These are phyloP conservation scores for Minunthozetes semirufus DNA, from an alignment of 2,888 invertebrate species.

Conservation along the genomic window DNA sequence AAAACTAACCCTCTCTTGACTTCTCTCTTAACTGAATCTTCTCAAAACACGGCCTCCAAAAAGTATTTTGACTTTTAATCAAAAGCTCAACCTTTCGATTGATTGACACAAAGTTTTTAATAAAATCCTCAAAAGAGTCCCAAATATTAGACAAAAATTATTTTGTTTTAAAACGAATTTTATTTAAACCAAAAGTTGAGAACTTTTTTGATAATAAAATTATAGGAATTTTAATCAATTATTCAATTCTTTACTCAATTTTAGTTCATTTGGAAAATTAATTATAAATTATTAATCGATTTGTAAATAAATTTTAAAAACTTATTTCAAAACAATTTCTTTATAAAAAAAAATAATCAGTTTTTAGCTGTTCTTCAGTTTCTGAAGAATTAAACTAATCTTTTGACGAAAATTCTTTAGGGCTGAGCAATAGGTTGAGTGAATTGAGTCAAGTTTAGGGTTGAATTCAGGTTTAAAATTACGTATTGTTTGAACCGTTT, in stretches of 20 bases:
- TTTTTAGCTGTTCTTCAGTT: too few species aligned
- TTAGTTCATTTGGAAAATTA: neutral
- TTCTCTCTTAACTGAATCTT: neutral
- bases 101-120: neutral
- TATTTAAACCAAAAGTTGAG: neutral
- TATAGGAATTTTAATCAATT: neutral
- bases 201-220: neutral
- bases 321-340: neutral
- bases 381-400: too few species aligned
- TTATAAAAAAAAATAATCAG: too few species aligned
- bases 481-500: too few species aligned
- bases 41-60: neutral
- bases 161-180: neutral
- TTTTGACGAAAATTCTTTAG: too few species aligned
- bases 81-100: neutral
- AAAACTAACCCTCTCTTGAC: neutral
- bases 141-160: neutral
- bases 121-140: too few species aligned
- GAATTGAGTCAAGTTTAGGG: too few species aligned
- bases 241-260: neutral
- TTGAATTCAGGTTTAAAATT: too few species aligned
- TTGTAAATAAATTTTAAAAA: neutral
- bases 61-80: neutral
- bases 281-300: neutral
- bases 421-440: too few species aligned